Base-by-base conservation (phyloP, 2,888 invertebrate genomes). In the Clunio marinus region DNA sequence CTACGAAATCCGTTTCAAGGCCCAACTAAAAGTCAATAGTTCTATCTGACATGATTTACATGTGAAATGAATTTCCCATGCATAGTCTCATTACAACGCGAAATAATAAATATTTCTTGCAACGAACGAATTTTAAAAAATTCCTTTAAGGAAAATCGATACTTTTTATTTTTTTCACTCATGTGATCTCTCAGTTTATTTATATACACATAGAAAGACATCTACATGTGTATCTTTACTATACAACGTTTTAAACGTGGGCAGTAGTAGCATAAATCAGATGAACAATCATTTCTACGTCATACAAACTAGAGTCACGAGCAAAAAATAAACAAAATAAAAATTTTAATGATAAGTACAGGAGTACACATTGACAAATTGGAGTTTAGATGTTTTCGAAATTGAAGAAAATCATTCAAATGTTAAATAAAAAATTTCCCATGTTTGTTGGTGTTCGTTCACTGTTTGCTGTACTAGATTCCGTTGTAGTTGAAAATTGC, bases 141-240 rank as follows among this genome's bases (percentile, higher is more conserved):
- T 27, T 57, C 27, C 57, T 57, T 57, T 57, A 57, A 57, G 25
- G 32, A 66, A 66, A 66, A 66, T 66, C 66, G 66, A 66, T 66
- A 66, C 55, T 66, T 65, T 65, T 46, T 65, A 45, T 63, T 45
- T 63, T 45, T 24, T 45, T 32, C 27, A 55, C 63, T 66, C 66
- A 55, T 63, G 66, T 66, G 66, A 66, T 66, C 66, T 66, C 66
- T 66, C 27, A 35, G 32, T 46, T 8, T 27, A 57, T 27, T 13
- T 57, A 27, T 51, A 51, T 57, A 57, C 66, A 55, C 59, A 28
- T 46, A 66, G 55, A 24, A 55, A n/a, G n/a, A 45, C 63, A 25
- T 45, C 28, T 17, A 51, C 51, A 51, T 51, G 51, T 51, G 20
- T 4, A 7, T 4, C 22, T 5, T 4, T 17, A n/a, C n/a, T n/a